Conservation (phyloP, 2,888 invertebrate genomes). For the Oxystoma pomonae region DNA sequence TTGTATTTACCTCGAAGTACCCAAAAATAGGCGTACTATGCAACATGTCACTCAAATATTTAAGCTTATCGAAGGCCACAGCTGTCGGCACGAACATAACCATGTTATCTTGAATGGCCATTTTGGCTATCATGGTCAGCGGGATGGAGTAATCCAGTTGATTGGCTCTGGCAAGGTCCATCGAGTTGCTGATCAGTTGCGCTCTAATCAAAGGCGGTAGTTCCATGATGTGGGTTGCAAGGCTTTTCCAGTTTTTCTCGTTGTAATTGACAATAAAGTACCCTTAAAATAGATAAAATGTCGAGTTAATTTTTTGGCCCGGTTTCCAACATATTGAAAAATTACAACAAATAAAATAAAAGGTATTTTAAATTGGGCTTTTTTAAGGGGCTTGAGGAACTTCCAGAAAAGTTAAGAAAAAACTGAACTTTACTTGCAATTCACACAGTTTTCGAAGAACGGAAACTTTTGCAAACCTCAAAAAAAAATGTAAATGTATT, state of each 20-base stretch:
- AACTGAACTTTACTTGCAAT: too few relatives aligned
- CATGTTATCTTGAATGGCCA: slow-evolving; percentile 46
- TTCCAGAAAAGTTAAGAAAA: too few relatives aligned
- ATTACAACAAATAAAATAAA: too few relatives aligned
- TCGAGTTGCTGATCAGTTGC: slow-evolving; percentile 66
- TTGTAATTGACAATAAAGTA: slow-evolving; percentile 68
- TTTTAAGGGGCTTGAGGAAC: too few relatives aligned
- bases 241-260: slow-evolving; percentile 54
- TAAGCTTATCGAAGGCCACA: slow-evolving; percentile 55
- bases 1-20: slow-evolving; percentile 56
- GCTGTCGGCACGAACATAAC: slow-evolving; percentile 57
- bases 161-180: slow-evolving; percentile 56
- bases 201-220: slow-evolving; percentile 60
- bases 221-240: slow-evolving; percentile 51
- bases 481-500: too few relatives aligned
- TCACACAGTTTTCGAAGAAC: too few relatives aligned
- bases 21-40: slow-evolving; percentile 57
- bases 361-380: too few relatives aligned
- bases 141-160: slow-evolving; percentile 56
- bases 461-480: too few relatives aligned
- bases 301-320: too few relatives aligned
- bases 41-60: slow-evolving; percentile 56
- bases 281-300: too few relatives aligned
- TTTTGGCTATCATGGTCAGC: slow-evolving; percentile 48
- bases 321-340: too few relatives aligned